A percentile compares a stretch with the other conserved stretches of the same genome.
phyloP scores from a whole-genome alignment of 92 coral and sea anemone species.

The Metridium senile region DNA sequence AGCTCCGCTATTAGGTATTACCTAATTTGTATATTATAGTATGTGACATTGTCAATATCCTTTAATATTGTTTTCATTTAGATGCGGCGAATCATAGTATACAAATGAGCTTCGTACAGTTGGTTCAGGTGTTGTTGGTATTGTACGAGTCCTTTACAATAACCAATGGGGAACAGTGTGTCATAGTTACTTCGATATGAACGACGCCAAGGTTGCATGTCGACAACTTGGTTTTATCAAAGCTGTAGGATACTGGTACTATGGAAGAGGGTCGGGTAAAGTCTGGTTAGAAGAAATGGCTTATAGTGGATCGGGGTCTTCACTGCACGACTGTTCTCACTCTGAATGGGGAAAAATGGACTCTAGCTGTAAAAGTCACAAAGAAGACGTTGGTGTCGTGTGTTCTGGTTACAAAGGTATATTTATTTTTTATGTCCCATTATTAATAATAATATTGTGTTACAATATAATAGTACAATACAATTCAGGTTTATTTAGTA shows the following conservation, averaged over 20 bases:
- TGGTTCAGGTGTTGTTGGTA: too few relatives aligned
- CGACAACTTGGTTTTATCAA: not conserved
- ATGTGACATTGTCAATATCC: too few relatives aligned
- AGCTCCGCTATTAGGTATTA: too few relatives aligned
- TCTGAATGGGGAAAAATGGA: not conserved
- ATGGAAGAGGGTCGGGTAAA: not conserved
- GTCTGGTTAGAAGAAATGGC: not conserved
- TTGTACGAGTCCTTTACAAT: too few relatives aligned
- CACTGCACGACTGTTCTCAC: not conserved
- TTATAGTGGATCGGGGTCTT: not conserved
- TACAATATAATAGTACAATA: too few relatives aligned
- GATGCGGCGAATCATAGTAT: too few relatives aligned
- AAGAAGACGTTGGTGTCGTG: not conserved
- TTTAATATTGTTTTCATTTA: too few relatives aligned
- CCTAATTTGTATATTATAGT: too few relatives aligned
- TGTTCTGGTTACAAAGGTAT: not conserved
- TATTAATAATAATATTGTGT: too few relatives aligned
- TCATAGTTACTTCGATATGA: not conserved
- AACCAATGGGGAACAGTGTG: not conserved
- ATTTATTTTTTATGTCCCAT: too few relatives aligned
- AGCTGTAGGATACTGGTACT: not conserved
- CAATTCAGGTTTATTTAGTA: too few relatives aligned
- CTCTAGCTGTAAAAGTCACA: not conserved
- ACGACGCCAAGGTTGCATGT: not conserved
- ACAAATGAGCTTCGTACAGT: too few relatives aligned